Base-by-base conservation (phyloP, 2,888 invertebrate genomes). In the Gandaritis pyraliata region DNA sequence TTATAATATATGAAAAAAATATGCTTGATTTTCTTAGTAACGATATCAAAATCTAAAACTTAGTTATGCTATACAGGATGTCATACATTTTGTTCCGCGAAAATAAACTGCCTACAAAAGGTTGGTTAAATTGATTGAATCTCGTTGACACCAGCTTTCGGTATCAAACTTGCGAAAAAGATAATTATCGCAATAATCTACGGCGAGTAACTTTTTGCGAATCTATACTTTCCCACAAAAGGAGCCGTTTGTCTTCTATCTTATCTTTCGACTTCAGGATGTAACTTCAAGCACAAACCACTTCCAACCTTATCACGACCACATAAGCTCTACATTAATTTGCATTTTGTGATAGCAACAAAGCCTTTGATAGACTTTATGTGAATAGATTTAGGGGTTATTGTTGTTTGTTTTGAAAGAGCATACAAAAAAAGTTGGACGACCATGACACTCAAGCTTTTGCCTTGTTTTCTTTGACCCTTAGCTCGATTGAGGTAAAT, bases 401-500 rank as follows among this genome's bases (percentile, higher is more conserved):
- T 61, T 73, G 76, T 82, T 4, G 64, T 30, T 49, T 70, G 65
- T 46, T 53, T 47, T 11, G 52, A 18, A 6, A 55, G 65, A 13
- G 69, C 58, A 69, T 66, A 41, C 43, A 50, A 47, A 68, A 48
- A 68, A 74, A 68, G 49, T 73, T 71, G 75, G 82, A 79, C 84
- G 86, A 88, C 86, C 83, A 81, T 81, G 81, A 81, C 85, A 81
- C 72, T 77, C 76, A 80, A 80, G 82, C 78, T 82, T 81, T 86
- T 81, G 80, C 76, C 76, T 77, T 85, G 86, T 86, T 85, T 82
- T 81, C 83, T 81, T 77, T 78, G 81, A 77, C 81, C 84, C 82
- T 77, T 85, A 85, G 86, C 82, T 86, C 82, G 83, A 85, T 86
- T 83, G 83, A 78, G 80, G 79, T 81, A 82, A 87, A 85, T 84